Percentiles rank a stretch among this genome's conserved stretches.
These are phyloP conservation scores for Strongylocentrotus purpuratus DNA, from an alignment of 35 echinoderm and acorn worm genomes.

Conservation along the genomic window DNA sequence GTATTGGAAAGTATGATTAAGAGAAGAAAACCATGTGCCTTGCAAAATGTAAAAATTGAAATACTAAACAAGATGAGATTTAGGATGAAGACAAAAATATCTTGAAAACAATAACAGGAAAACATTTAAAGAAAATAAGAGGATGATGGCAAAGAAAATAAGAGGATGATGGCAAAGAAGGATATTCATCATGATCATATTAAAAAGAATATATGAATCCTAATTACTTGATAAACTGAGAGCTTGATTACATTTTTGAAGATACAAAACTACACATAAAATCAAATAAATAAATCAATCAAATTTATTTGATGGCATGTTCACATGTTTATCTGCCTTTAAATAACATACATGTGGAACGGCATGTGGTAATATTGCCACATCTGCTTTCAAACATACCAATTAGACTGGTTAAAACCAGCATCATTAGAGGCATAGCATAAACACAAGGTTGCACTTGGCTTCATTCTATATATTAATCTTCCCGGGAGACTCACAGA, in stretches of 20 bases:
- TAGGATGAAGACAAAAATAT: too few species aligned
- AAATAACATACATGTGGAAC: not conserved
- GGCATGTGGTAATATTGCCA: not conserved
- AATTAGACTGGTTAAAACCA: not conserved
- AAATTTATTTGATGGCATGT: not conserved
- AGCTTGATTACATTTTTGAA: not conserved
- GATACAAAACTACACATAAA: not conserved
- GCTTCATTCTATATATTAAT: not conserved
- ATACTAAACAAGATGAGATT: too few species aligned
- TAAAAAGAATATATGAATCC: not conserved
- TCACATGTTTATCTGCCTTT: not conserved
- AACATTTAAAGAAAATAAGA: too few species aligned
- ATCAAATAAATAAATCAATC: not conserved
- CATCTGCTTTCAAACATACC: conserved; percentile 4
- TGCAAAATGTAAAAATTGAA: too few species aligned
- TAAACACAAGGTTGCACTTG: not conserved
- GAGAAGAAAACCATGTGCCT: too few species aligned
- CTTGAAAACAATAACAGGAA: too few species aligned
- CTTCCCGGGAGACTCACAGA: not conserved
- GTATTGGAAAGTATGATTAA: too few species aligned
- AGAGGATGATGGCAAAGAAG: not conserved
- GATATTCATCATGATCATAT: not conserved
- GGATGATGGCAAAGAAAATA: too few species aligned
- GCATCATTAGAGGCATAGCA: not conserved
- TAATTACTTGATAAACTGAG: not conserved